phyloP scores from a whole-genome alignment of 2,113 vertebrate genomes.

The Corythaeola cristata region DNA sequence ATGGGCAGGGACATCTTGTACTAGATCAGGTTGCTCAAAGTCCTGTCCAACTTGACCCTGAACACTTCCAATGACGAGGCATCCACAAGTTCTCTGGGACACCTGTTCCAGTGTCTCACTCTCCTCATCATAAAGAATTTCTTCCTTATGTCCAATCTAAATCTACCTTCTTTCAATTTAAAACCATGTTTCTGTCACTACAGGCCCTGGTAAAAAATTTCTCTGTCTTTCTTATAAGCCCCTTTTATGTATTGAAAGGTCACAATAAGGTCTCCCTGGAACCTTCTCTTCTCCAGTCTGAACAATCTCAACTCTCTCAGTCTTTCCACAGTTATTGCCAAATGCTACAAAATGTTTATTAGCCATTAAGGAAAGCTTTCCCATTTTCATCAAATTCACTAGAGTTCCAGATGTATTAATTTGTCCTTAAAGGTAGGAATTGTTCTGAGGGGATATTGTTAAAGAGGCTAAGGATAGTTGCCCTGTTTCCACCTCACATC shows the following conservation, averaged over 20 bases:
- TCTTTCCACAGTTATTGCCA: not conserved
- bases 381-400: not conserved
- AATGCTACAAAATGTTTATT: not conserved
- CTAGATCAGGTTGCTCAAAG: not conserved
- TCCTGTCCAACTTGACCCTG: not conserved
- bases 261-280: not conserved
- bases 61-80: not conserved
- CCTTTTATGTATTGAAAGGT: not conserved
- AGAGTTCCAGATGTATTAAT: not conserved
- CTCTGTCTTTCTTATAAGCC: too few relatives aligned
- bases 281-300: not conserved
- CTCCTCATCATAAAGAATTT: too few relatives aligned
- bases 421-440: not conserved
- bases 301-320: not conserved
- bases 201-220: too few relatives aligned
- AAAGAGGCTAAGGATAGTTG: not conserved
- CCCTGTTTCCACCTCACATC: not conserved
- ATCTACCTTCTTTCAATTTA: too few relatives aligned
- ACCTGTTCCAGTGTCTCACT: too few relatives aligned
- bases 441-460: not conserved
- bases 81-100: too few relatives aligned
- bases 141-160: too few relatives aligned
- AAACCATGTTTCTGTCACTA: too few relatives aligned
- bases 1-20: not conserved
- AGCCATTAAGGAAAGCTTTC: not conserved